phyloP scores from a whole-genome alignment of 2,797 vertebrate genomes.

The Sebastes flavidus region DNA sequence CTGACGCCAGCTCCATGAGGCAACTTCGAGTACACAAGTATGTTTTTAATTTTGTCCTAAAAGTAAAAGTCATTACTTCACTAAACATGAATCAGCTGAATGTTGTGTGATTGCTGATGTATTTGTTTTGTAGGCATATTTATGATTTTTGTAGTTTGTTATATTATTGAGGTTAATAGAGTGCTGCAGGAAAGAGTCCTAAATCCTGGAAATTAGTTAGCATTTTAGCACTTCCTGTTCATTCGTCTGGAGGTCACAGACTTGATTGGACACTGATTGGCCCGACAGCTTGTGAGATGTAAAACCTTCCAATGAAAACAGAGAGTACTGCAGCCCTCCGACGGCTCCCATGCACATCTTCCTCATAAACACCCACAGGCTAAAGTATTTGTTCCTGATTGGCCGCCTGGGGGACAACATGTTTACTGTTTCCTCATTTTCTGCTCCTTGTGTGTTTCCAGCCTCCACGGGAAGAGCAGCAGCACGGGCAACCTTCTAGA shows the following conservation, averaged over 20 bases:
- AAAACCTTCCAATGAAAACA: neutral
- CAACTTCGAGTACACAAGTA: constrained; percentile 78
- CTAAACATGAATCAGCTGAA: neutral
- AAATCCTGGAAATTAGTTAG: too few species aligned
- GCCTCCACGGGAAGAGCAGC: constrained; percentile 94
- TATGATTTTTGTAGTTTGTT: neutral
- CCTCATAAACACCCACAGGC: neutral
- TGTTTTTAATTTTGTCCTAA: neutral
- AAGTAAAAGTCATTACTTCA: neutral
- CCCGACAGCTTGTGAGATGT: neutral
- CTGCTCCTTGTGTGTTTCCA: constrained; percentile 59
- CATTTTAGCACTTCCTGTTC: too few species aligned
- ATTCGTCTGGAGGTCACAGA: too few species aligned
- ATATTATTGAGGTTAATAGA: neutral
- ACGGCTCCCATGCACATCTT: neutral
- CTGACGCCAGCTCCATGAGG: constrained; percentile 81
- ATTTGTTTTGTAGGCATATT: neutral
- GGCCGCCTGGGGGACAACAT: neutral
- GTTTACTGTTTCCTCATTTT: neutral
- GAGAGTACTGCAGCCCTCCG: neutral
- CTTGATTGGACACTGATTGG: neutral
- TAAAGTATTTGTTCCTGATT: neutral
- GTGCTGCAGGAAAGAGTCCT: too few species aligned
- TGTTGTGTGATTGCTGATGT: neutral
- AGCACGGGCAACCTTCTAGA: constrained; percentile 97